phyloP scores from a whole-genome alignment of 1,140 invertebrate species.

The Drosophila subobscura region DNA sequence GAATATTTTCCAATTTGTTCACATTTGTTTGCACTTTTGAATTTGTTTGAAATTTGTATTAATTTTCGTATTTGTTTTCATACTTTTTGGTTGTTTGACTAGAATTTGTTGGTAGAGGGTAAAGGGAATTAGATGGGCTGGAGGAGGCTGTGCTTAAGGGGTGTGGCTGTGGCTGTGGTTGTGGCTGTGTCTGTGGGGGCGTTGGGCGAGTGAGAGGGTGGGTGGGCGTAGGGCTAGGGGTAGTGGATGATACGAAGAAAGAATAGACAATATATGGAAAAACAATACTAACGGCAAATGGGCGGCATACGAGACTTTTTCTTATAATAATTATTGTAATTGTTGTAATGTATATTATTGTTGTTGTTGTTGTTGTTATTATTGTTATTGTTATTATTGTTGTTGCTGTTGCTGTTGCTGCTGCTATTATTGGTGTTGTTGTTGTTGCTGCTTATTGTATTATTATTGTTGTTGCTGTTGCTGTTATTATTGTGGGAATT shows the following conservation, averaged over 20 bases:
- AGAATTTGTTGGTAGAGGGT: conserved; percentile 1
- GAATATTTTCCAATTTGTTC: conserved; percentile 26
- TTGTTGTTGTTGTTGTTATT: conserved; percentile 69
- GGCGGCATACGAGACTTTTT: conserved; percentile 83
- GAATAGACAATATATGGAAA: conserved; percentile 34
- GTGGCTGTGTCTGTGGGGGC: too few species aligned
- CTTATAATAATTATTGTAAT: conserved; percentile 83
- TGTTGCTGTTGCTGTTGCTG: conserved; percentile 57
- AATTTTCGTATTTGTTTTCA: not conserved
- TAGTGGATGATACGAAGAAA: conserved; percentile 45
- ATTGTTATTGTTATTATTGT: conserved; percentile 63
- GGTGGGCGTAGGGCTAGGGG: not conserved
- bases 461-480: conserved; percentile 72
- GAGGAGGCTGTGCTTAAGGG: not conserved
- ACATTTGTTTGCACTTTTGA: conserved; percentile 15
- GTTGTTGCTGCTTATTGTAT: conserved; percentile 23
- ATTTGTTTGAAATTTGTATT: conserved; percentile 1
- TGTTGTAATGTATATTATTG: conserved; percentile 81
- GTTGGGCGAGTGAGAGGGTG: not conserved
- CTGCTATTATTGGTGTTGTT: conserved; percentile 56
- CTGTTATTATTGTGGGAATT: conserved; percentile 57
- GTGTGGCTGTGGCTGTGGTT: not conserved
- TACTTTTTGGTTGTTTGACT: conserved; percentile 7
- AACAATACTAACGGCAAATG: conserved; percentile 83
- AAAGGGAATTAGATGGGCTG: not conserved